Evolutionary conservation across 2,888 invertebrate genomes (phyloP).

Genomic region (Dolichomitus sp.): DNA sequence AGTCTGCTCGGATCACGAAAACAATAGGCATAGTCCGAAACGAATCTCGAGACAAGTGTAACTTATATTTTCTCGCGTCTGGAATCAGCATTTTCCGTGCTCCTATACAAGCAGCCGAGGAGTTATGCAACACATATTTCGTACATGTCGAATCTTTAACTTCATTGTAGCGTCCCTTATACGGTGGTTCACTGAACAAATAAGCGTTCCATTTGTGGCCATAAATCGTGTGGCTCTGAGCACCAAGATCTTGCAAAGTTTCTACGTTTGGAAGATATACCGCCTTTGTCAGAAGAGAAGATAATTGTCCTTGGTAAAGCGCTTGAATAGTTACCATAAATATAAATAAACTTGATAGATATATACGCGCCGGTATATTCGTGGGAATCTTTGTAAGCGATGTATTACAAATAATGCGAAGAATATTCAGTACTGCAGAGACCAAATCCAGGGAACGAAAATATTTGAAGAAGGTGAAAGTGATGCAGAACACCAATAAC

Average conservation of each 20-base stretch:
- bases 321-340: constrained; percentile 26
- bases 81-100: neutral
- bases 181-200: neutral
- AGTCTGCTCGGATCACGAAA: neutral
- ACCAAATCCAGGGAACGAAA: neutral
- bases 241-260: neutral
- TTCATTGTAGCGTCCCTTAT: neutral
- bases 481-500: neutral
- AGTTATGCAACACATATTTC: neutral
- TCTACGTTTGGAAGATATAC: neutral
- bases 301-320: constrained; percentile 18
- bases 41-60: neutral
- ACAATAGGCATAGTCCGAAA: neutral
- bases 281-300: constrained; percentile 1
- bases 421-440: neutral
- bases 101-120: neutral
- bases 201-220: neutral
- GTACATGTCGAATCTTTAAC: neutral
- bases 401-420: constrained; percentile 33
- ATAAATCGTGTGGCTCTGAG: neutral
- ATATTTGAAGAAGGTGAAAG: constrained; percentile 16
- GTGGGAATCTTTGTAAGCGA: constrained; percentile 1
- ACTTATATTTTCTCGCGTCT: neutral
- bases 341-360: constrained; percentile 10
- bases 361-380: constrained; percentile 4